phyloP scores from a whole-genome alignment of 2,888 invertebrate genomes.

The Drosophila gaucha region DNA sequence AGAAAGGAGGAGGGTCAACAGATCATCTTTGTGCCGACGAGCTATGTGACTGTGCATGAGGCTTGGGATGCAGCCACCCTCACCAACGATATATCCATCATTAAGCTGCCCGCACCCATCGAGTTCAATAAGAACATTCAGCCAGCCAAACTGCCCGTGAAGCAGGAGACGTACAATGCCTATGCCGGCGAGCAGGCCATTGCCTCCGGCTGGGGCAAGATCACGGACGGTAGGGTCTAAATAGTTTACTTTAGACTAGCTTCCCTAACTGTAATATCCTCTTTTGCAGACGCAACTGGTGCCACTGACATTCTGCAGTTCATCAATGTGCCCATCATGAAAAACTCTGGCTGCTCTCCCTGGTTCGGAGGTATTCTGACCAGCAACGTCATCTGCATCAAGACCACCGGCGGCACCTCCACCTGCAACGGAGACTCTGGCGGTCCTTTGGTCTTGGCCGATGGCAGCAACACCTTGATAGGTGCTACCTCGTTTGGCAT shows the following conservation, averaged over 20 bases:
- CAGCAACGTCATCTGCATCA: slow-evolving; percentile 72
- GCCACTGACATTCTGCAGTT: slow-evolving; percentile 70
- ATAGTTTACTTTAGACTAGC: neutral
- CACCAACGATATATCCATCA: slow-evolving; percentile 85
- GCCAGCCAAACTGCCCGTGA: slow-evolving; percentile 68
- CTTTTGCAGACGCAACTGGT: slow-evolving; percentile 39
- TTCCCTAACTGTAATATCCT: neutral
- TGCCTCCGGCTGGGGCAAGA: slow-evolving; percentile 82
- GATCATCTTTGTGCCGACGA: slow-evolving; percentile 59
- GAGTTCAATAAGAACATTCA: slow-evolving; percentile 74
- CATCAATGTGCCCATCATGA: slow-evolving; percentile 64
- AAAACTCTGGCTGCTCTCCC: slow-evolving; percentile 58
- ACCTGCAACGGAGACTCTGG: slow-evolving; percentile 83
- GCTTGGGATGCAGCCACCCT: slow-evolving; percentile 76
- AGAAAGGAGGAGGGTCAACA: slow-evolving; percentile 65
- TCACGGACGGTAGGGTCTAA: slow-evolving; percentile 63
- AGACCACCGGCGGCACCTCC: slow-evolving; percentile 72
- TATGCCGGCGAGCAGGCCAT: slow-evolving; percentile 64
- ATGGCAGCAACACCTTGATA: slow-evolving; percentile 64
- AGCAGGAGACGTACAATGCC: slow-evolving; percentile 33
- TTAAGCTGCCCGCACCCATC: slow-evolving; percentile 83
- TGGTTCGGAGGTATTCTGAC: slow-evolving; percentile 58
- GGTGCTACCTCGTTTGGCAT: slow-evolving; percentile 82
- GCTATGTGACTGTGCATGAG: slow-evolving; percentile 82
- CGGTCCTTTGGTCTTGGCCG: slow-evolving; percentile 77